Conservation (phyloP, 2,888 invertebrate species). For the Leptopterna dolabrata region DNA sequence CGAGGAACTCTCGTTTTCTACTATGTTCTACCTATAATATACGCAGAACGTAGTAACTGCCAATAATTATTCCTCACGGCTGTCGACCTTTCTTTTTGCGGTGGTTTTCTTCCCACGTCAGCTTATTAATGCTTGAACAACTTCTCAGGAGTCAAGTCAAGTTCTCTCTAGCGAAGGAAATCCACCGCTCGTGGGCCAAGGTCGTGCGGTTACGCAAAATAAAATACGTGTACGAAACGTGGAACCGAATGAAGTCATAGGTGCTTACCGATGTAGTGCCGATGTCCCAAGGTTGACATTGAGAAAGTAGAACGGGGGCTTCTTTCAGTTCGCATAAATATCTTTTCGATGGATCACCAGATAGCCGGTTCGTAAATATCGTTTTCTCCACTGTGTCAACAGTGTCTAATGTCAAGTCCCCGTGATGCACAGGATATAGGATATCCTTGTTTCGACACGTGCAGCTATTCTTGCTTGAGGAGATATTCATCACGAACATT, state of each 20-base stretch:
- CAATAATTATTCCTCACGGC: neutral
- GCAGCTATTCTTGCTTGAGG: neutral
- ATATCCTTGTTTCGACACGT: neutral
- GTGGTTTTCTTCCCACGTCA: neutral
- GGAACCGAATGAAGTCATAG: neutral
- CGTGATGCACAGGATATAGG: neutral
- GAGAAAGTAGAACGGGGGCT: neutral
- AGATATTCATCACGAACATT: neutral
- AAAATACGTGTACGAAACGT: neutral
- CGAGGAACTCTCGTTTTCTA: too few species aligned
- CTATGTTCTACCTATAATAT: too few species aligned
- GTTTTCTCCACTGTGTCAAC: neutral
- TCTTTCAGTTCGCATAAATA: neutral
- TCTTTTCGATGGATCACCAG: neutral
- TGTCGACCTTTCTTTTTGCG: neutral
- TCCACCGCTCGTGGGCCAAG: neutral
- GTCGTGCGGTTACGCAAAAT: neutral
- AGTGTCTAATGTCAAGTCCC: neutral
- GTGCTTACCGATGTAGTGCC: neutral
- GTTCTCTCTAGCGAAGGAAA: neutral
- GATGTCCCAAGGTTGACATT: neutral
- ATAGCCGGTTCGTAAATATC: neutral
- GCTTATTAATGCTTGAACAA: neutral
- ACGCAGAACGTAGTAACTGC: neutral
- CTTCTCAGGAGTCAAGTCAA: neutral